These are phyloP conservation scores for Athene cunicularia DNA, from an alignment of 2,113 vertebrate genomes.

Conservation along the genomic window DNA sequence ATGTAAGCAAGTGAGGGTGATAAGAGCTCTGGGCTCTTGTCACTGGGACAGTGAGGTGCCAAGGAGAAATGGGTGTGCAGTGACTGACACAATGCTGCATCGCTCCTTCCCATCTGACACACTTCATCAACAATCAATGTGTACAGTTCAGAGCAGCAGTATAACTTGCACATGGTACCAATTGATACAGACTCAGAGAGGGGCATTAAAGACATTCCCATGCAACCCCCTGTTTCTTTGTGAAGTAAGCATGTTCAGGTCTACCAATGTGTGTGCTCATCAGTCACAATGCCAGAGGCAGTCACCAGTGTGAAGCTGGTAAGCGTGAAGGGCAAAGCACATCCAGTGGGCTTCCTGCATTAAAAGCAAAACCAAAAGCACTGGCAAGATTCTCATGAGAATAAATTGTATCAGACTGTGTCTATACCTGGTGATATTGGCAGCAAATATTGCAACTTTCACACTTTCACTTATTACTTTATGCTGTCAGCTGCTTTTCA, in stretches of 20 bases:
- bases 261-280: neutral
- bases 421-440: neutral
- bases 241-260: rapidly evolving
- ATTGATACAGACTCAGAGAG: neutral
- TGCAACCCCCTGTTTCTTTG: neutral
- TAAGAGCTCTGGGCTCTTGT: neutral
- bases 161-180: neutral
- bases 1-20: neutral
- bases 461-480: neutral
- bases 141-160: neutral
- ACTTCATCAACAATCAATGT: neutral
- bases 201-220: neutral
- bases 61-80: neutral
- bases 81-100: neutral
- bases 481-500: neutral
- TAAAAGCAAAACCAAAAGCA: neutral
- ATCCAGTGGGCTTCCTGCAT: neutral
- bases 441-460: neutral
- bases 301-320: neutral
- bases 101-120: neutral
- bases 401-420: neutral
- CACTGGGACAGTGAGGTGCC: neutral
- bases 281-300: neutral
- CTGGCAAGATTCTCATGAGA: neutral
- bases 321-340: neutral